These are phyloP conservation scores for Scalopus aquaticus DNA, from an alignment of 2,113 vertebrate species.

Conservation along the genomic window DNA sequence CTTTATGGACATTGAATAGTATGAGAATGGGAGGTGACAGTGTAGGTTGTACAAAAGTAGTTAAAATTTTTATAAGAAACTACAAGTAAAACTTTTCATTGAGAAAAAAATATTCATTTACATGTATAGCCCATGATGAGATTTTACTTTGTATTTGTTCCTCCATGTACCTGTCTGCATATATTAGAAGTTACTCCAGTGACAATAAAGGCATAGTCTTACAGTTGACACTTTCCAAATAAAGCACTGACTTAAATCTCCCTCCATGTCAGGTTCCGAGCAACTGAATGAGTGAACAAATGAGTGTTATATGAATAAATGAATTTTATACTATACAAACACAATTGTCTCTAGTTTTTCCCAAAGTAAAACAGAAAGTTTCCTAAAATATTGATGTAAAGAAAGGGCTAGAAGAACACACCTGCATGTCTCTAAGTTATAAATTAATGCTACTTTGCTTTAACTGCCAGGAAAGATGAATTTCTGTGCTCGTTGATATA, in stretches of 20 bases:
- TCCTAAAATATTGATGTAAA: conserved; percentile 44
- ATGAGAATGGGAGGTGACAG: not conserved
- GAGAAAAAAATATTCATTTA: not conserved
- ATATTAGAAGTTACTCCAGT: not conserved
- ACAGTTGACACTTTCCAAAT: not conserved
- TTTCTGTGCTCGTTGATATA: conserved; percentile 19
- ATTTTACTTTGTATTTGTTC: not conserved
- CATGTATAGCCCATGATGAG: not conserved
- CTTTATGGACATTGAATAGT: not conserved
- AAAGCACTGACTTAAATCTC: not conserved
- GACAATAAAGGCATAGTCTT: not conserved
- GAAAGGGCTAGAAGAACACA: conserved; percentile 46
- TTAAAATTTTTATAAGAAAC: not conserved
- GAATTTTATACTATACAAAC: not conserved
- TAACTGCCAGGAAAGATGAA: conserved; percentile 64
- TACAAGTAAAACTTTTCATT: not conserved
- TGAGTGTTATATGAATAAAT: not conserved
- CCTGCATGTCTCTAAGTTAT: conserved; percentile 52
- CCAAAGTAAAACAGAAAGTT: conserved; percentile 8
- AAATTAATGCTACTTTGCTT: conserved; percentile 54
- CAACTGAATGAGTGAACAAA: not conserved
- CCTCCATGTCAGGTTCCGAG: not conserved
- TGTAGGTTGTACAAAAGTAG: not conserved
- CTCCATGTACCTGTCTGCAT: not conserved
- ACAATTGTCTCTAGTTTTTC: not conserved